Base-by-base conservation (phyloP, 2,888 invertebrate genomes). In the Anoplius nigerrimus region DNA sequence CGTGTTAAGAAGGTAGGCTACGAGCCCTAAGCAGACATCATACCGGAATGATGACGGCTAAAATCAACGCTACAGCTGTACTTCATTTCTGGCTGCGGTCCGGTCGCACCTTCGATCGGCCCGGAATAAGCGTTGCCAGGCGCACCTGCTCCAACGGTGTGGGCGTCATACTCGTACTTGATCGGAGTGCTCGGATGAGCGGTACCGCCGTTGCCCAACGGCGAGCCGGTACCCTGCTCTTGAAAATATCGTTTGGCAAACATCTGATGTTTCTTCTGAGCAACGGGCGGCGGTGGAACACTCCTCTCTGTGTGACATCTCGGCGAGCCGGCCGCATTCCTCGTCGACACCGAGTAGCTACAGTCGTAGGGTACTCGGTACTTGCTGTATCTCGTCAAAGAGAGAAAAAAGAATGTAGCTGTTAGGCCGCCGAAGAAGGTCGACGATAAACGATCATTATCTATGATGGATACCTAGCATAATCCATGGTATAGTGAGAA, bases 261-360 rank as follows among this genome's bases (percentile, higher is more conserved):
- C 94, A 97, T 94, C 82, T 97, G 97, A 86, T 97, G 96, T 88
- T 97, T 97, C 90, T 97, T 97, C 89, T 97, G 96, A 0, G 94
- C 94, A 53, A 94, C 93, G 13, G 92, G 91, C 42, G 93, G 92
- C 34, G 34, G 34, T 6, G 34, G 34, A 76, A 92, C 90, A 3
- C 69, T 84, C 45, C 92, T 90, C 2, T 90, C 90, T 15, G 90
- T 87, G 76, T 92, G 92, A 54, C 90, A 88, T 70, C 87, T 82
- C 34, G 90, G 86, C 45, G 88, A 85, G 45, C 84, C 84, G 22
- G 85, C n/a, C n/a, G n/a, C 84, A 62, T 86, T 88, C 74, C 89
- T 88, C 18, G 86, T 88, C 13, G 87, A 83, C 24, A 86, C 82
- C 15, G 91, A 92, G 83, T 93, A 93, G 81, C 92, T 93, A 81